Percentiles rank a stretch among this genome's conserved stretches.
phyloP scores from a whole-genome alignment of 2,113 vertebrate species.

The Colius striatus region DNA sequence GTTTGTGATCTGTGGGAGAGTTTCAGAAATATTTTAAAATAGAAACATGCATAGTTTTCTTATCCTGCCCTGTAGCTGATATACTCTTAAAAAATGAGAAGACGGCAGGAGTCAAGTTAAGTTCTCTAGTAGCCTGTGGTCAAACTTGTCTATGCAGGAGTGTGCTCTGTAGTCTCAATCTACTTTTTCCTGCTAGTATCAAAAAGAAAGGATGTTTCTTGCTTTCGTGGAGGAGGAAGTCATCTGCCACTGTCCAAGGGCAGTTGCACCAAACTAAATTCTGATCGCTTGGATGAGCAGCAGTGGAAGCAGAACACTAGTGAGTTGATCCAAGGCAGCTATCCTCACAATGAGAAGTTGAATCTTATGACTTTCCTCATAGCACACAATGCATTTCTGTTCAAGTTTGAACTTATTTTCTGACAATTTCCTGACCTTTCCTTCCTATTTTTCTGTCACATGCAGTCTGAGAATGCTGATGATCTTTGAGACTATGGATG shows the following conservation, averaged over 20 bases:
- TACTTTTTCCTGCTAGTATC: background rate
- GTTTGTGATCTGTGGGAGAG: background rate
- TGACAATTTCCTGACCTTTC: background rate
- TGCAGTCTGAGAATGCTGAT: background rate
- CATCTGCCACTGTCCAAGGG: rapidly evolving
- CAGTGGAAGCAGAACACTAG: background rate
- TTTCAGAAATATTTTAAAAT: background rate
- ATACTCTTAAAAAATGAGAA: background rate
- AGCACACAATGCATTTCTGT: background rate
- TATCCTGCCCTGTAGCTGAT: background rate
- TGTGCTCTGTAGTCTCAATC: background rate
- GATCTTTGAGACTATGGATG: background rate
- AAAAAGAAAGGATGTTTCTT: background rate
- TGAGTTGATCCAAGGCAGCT: background rate
- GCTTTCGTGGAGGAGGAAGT: background rate
- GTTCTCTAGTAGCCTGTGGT: background rate
- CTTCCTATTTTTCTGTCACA: slow-evolving; percentile 27
- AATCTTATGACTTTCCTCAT: background rate
- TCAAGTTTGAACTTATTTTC: background rate
- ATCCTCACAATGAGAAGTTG: background rate
- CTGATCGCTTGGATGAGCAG: background rate
- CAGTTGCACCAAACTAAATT: background rate
- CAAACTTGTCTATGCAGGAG: background rate
- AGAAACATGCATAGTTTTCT: background rate
- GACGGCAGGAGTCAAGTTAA: background rate